Conservation (phyloP, 2,113 vertebrate species). For the Hippocampus abdominalis region DNA sequence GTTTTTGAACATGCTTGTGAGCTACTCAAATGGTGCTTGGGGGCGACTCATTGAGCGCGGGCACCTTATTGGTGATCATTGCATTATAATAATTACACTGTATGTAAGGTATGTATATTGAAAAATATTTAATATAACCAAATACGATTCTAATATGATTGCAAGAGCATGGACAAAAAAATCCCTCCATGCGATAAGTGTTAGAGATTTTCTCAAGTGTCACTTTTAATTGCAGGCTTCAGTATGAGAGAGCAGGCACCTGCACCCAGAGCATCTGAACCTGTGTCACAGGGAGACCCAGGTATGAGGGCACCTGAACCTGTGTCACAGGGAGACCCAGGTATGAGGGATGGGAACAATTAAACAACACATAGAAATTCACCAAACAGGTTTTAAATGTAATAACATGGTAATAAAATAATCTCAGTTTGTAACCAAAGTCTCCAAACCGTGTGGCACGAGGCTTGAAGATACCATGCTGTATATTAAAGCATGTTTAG, state of each 20-base stretch:
- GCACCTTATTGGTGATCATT: too few relatives aligned
- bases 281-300: constrained; percentile 81
- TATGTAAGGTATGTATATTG: background rate
- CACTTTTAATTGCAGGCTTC: constrained; percentile 71
- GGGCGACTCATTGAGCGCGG: too few relatives aligned
- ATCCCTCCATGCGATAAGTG: background rate
- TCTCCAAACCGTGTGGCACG: too few relatives aligned
- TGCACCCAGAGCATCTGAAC: constrained; percentile 68
- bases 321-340: constrained; percentile 81
- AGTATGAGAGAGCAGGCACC: constrained; percentile 74
- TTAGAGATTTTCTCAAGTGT: background rate
- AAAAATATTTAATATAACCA: background rate
- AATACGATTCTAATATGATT: background rate
- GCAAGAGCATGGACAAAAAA: background rate
- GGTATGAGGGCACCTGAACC: constrained; percentile 76
- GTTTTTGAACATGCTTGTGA: too few relatives aligned
- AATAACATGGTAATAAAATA: background rate
- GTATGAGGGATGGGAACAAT: constrained; percentile 59
- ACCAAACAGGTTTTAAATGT: too few relatives aligned
- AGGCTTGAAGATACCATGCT: too few relatives aligned
- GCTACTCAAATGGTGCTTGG: too few relatives aligned
- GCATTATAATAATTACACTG: background rate
- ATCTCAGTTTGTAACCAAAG: too few relatives aligned
- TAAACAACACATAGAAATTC: background rate
- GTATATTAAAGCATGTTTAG: too few relatives aligned